phyloP scores from a whole-genome alignment of 2,888 invertebrate genomes.

The Clusia tigrina region DNA sequence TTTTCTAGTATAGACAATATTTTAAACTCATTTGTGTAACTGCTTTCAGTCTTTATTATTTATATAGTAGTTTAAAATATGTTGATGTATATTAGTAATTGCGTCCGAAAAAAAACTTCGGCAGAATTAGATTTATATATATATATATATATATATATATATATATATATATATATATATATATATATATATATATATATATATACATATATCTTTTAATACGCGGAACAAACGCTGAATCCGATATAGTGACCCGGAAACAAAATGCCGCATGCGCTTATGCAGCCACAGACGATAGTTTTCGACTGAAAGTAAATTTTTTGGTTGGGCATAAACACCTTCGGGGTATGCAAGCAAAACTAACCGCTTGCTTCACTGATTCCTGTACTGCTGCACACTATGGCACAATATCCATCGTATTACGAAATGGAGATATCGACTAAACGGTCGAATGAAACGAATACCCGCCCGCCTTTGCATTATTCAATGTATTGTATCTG shows the following conservation, averaged over 20 bases:
- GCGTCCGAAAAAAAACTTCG: background rate
- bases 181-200: constrained; percentile 5
- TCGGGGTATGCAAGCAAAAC: constrained; percentile 58
- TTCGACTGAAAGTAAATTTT: constrained; percentile 61
- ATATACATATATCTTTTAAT: background rate
- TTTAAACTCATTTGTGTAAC: constrained; percentile 32
- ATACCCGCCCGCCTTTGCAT: constrained; percentile 23
- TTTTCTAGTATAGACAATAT: too few relatives aligned
- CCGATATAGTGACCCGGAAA: constrained; percentile 50
- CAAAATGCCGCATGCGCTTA: constrained; percentile 59
- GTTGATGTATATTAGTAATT: background rate
- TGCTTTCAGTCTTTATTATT: too few relatives aligned
- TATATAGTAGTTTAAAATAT: background rate
- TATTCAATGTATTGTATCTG: too few relatives aligned
- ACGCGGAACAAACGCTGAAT: too few relatives aligned
- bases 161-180: background rate
- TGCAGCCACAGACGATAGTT: constrained; percentile 61
- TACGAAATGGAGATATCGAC: background rate
- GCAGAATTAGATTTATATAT: background rate
- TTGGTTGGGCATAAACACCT: constrained; percentile 62
- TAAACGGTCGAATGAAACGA: background rate
- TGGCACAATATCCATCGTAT: constrained; percentile 5
- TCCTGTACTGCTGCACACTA: constrained; percentile 21
- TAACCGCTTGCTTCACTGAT: constrained; percentile 27
- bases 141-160: background rate